Percentiles rank a stretch among this genome's conserved stretches.
These are phyloP conservation scores for Patella vulgata DNA, from an alignment of 1,140 invertebrate species.

Conservation along the genomic window DNA sequence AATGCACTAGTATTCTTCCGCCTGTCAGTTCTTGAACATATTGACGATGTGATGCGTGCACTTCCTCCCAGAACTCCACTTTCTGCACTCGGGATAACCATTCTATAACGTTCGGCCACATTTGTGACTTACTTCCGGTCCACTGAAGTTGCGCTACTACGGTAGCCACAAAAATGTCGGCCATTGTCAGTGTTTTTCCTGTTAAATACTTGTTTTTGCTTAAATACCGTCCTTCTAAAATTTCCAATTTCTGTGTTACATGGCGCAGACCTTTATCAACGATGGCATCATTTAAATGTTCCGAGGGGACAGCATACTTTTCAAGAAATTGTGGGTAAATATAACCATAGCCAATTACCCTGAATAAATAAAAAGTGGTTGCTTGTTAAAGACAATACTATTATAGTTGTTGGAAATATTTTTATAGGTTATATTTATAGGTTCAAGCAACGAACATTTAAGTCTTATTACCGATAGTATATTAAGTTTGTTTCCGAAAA, in stretches of 20 bases:
- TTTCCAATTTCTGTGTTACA: slow-evolving; percentile 33
- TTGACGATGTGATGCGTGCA: slow-evolving; percentile 36
- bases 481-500: too few species aligned
- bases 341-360: slow-evolving; percentile 35
- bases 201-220: slow-evolving; percentile 35
- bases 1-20: too few species aligned
- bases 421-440: too few species aligned
- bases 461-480: too few species aligned
- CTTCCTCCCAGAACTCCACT: slow-evolving; percentile 41
- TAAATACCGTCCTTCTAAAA: slow-evolving; percentile 39
- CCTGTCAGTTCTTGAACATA: slow-evolving; percentile 34
- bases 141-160: slow-evolving; percentile 43
- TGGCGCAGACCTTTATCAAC: slow-evolving; percentile 39
- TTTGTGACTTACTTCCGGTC: slow-evolving; percentile 33
- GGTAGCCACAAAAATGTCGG: slow-evolving; percentile 41
- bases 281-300: slow-evolving; percentile 36
- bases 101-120: slow-evolving; percentile 43
- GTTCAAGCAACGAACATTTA: too few species aligned
- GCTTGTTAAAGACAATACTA: neutral
- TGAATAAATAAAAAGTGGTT: slow-evolving; percentile 22
- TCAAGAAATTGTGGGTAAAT: slow-evolving; percentile 50
- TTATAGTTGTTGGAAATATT: too few species aligned
- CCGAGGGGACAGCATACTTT: slow-evolving; percentile 36
- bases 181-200: slow-evolving; percentile 37
- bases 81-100: slow-evolving; percentile 40